A percentile compares a stretch with the other conserved stretches of the same genome.
Evolutionary conservation across 2,888 invertebrate genomes (phyloP).

Genomic region (Drosophila infuscata): DNA sequence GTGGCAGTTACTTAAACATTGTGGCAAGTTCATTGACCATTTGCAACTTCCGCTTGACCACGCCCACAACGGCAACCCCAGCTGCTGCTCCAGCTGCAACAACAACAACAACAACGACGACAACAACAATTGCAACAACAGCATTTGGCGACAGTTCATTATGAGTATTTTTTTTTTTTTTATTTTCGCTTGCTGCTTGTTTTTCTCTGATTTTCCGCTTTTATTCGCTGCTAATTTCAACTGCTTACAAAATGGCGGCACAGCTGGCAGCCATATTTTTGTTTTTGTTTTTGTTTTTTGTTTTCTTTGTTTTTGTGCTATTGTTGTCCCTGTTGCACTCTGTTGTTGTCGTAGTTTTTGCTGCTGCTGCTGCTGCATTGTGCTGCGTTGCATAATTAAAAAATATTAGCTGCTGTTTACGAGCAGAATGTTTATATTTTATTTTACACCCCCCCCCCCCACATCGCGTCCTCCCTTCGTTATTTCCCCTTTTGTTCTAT

Average conservation of each 20-base stretch:
- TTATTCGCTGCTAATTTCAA: constrained; percentile 63
- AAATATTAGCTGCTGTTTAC: constrained; percentile 65
- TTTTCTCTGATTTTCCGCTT: constrained; percentile 25
- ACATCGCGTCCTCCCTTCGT: neutral
- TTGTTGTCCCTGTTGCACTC: constrained; percentile 3
- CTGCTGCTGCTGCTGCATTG: constrained; percentile 15
- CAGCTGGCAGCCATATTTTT: constrained; percentile 70
- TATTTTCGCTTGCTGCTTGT: constrained; percentile 17
- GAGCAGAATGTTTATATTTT: constrained; percentile 58
- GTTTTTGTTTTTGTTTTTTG: constrained; percentile 21
- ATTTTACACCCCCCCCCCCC: neutral
- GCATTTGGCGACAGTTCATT: constrained; percentile 61
- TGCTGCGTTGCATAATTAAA: constrained; percentile 72
- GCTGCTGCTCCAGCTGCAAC: constrained; percentile 15
- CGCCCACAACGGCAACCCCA: constrained; percentile 40
- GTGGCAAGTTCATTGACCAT: constrained; percentile 60
- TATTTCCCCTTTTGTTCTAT: neutral
- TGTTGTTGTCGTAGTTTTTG: constrained; percentile 16
- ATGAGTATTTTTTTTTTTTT: constrained; percentile 26
- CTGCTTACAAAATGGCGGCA: constrained; percentile 74
- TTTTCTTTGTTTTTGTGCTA: constrained; percentile 5
- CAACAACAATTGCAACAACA: constrained; percentile 21
- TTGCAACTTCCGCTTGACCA: constrained; percentile 56
- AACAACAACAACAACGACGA: constrained; percentile 16
- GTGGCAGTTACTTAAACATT: constrained; percentile 37